A percentile compares a stretch with the other conserved stretches of the same genome.
These are phyloP conservation scores for Clarias platycephalus DNA, from an alignment of 2,797 vertebrate genomes.

Conservation along the genomic window DNA sequence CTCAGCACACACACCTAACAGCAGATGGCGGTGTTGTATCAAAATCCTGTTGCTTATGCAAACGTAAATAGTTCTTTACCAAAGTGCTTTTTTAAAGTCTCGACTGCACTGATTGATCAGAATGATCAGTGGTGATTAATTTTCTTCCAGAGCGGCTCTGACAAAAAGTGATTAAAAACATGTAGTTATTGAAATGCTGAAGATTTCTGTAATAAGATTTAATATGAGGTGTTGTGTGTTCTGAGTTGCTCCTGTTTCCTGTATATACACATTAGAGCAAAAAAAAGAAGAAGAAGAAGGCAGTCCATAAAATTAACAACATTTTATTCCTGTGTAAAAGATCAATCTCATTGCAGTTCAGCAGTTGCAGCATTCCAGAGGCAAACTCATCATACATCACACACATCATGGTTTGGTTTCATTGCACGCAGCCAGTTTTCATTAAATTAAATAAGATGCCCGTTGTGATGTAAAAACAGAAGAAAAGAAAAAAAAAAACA, in stretches of 20 bases:
- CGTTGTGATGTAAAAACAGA: background rate
- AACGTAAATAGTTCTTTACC: background rate
- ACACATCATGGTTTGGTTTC: constrained; percentile 7
- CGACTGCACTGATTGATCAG: background rate
- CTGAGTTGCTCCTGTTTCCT: background rate
- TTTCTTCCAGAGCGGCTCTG: background rate
- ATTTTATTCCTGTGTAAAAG: constrained; percentile 17
- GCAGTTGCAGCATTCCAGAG: constrained; percentile 24
- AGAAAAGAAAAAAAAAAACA: background rate
- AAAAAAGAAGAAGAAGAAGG: background rate
- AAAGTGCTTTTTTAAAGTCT: background rate
- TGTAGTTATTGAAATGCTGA: background rate
- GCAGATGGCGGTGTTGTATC: background rate
- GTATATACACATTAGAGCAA: background rate
- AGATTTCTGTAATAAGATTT: background rate
- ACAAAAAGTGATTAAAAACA: background rate
- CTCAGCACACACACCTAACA: background rate
- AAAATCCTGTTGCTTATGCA: background rate
- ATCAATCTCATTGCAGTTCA: background rate
- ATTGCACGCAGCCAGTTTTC: background rate
- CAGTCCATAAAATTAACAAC: background rate
- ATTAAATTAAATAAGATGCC: background rate
- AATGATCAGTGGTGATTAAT: background rate
- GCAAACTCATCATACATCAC: background rate
- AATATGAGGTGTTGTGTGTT: background rate